Base-by-base conservation (phyloP, 2,888 invertebrate species). In the Iphiclides podalirius region DNA sequence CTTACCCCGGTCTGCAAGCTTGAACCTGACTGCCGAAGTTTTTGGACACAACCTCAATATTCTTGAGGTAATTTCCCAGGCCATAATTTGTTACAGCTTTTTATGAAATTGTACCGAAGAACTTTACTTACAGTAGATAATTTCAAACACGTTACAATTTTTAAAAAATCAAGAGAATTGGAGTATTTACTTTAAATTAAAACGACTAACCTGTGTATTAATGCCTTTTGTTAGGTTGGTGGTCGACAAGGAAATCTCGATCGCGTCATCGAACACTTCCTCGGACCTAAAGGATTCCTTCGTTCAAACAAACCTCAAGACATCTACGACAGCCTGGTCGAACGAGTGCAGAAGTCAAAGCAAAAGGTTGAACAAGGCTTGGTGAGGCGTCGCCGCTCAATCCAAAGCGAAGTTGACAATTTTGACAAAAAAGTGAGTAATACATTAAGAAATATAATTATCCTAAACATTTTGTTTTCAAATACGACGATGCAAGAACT, bases 221-320 rank as follows among this genome's bases (percentile, higher is more conserved):
- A n/a, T n/a, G n/a, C n/a, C n/a, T n/a, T n/a, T n/a, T n/a, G 8
- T 14, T 36, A 84, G 84, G 66, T 95, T 28, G 93, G 93, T 11
- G 92, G 91, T 31, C 92, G 96, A 52, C 91, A 94, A 67, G 95
- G 96, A 66, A 96, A 96, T 64, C 72, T 96, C 42, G 96, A 96
- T 65, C 89, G 90, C 44, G 74, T 95, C 0, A 68, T 95, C 1
- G 96, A 96, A 70, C 92, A 93, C 53, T 92, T 94, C 74, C 87
- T 96, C 14, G 96, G 96, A 3, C 95, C 95, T 0, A 91, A 91
- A 55, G 93, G 94, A 4, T 69, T 89, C 15, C 68, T 94, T 17
- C 89, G 83, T 13, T 88, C 85, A 0, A 73, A 89, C 37, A 75
- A 90, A 1, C 70, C 90, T 0, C 79, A 85, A 39, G 61, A 70